These are phyloP conservation scores for Tiliqua scincoides DNA, from an alignment of 2,113 vertebrate genomes.

Conservation along the genomic window DNA sequence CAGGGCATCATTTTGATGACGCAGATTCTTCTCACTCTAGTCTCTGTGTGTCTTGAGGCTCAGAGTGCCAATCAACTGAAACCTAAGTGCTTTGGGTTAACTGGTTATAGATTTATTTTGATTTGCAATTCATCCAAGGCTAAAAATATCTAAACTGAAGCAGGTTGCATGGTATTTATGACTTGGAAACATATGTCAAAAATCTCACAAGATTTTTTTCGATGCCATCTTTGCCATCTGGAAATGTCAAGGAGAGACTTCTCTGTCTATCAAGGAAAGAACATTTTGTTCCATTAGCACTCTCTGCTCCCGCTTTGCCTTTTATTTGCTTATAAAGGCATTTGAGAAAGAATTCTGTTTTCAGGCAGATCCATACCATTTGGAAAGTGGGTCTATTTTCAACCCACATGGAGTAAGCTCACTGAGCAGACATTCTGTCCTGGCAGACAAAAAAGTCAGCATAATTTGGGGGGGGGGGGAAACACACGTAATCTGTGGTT, in stretches of 20 bases:
- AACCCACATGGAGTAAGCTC: not conserved
- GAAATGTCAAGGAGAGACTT: conserved; percentile 1
- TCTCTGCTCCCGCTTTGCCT: not conserved
- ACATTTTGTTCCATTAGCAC: not conserved
- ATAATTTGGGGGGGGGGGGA: not conserved
- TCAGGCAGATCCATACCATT: not conserved
- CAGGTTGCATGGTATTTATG: conserved; percentile 5
- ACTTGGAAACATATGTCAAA: conserved; percentile 4
- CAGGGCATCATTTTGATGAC: not conserved
- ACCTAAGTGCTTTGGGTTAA: not conserved
- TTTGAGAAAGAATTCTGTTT: not conserved
- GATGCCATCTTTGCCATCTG: not conserved
- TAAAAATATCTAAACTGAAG: conserved; percentile 7
- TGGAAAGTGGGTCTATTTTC: not conserved
- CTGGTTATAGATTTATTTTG: not conserved
- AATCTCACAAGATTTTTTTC: conserved; percentile 10
- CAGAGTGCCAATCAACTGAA: not conserved
- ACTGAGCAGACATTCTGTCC: not conserved
- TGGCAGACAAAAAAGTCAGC: not conserved
- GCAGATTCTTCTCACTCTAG: not conserved
- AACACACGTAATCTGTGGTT: not conserved
- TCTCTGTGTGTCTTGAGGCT: not conserved
- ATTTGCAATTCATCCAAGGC: not conserved
- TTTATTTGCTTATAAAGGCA: not conserved
- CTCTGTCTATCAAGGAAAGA: not conserved